Evolutionary conservation across 1,140 invertebrate genomes (phyloP).

Genomic region (Neuroterus valhalla): DNA sequence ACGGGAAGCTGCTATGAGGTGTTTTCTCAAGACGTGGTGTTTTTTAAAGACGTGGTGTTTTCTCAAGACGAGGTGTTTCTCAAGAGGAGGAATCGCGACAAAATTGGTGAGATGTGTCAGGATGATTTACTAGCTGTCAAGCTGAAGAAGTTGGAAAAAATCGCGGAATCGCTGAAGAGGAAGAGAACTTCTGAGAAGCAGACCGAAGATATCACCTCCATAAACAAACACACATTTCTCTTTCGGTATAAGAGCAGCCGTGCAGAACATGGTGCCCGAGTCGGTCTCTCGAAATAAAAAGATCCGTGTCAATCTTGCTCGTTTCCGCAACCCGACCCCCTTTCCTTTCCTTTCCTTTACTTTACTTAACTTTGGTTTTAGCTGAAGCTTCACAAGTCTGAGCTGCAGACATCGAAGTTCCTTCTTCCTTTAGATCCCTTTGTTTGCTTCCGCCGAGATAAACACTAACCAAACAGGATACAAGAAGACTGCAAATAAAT

Average conservation of each 20-base stretch:
- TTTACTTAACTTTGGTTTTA: not conserved
- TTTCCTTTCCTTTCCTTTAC: not conserved
- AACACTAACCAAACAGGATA: constrained; percentile 12
- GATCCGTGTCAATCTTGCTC: constrained; percentile 1
- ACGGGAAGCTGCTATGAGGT: not conserved
- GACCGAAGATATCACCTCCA: constrained; percentile 36
- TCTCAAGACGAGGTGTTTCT: not conserved
- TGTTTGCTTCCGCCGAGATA: constrained; percentile 7
- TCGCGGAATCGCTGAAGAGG: constrained; percentile 22
- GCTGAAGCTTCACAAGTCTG: not conserved
- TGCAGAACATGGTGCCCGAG: constrained; percentile 5
- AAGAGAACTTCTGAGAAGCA: constrained; percentile 38
- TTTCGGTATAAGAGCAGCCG: not conserved
- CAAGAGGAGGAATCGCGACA: constrained; percentile 28
- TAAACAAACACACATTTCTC: constrained; percentile 40
- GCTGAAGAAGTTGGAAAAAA: constrained; percentile 28
- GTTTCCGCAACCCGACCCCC: too few relatives aligned
- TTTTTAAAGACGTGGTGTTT: too few relatives aligned
- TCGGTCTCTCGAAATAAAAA: not conserved
- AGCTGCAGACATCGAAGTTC: not conserved
- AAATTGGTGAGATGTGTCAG: constrained; percentile 28
- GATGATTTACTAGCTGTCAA: constrained; percentile 23
- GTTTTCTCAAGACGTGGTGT: too few relatives aligned
- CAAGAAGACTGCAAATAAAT: not conserved
- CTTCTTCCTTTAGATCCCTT: not conserved